Evolutionary conservation across 2,113 vertebrate genomes (phyloP).

Genomic region (Rafetus swinhoei): DNA sequence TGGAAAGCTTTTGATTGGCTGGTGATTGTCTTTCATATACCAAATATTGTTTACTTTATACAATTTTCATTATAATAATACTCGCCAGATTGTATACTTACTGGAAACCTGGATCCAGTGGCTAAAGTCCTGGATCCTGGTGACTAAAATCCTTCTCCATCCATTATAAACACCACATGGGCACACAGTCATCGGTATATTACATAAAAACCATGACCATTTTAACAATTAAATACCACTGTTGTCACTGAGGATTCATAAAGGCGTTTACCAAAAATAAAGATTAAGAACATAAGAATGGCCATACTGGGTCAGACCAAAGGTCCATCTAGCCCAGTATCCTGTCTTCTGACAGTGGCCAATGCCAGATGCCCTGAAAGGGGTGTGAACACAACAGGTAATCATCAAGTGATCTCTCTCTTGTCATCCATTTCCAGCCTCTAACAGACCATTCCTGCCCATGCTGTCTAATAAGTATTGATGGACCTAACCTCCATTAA

Average conservation of each 20-base stretch:
- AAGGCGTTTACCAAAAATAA: neutral
- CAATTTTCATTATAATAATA: neutral
- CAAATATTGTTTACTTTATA: neutral
- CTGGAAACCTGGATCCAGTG: neutral
- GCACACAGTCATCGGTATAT: neutral
- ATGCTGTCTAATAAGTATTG: no score
- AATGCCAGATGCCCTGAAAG: no score
- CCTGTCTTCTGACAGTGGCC: no score
- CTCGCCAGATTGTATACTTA: neutral
- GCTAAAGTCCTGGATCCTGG: neutral
- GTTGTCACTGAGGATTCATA: neutral
- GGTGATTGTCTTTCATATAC: neutral
- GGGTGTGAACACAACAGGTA: no score
- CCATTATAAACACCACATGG: neutral
- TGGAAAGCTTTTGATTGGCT: constrained; percentile 6
- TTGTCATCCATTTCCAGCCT: no score
- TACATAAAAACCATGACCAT: neutral
- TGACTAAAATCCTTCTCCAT: neutral
- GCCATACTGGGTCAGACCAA: no score
- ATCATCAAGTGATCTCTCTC: no score
- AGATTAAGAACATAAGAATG: neutral
- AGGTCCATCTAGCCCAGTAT: no score
- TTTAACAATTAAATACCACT: neutral
- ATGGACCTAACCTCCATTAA: no score
- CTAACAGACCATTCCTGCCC: no score